Base-by-base conservation (phyloP, 2,888 invertebrate species). In the Trachelus troglodyta region DNA sequence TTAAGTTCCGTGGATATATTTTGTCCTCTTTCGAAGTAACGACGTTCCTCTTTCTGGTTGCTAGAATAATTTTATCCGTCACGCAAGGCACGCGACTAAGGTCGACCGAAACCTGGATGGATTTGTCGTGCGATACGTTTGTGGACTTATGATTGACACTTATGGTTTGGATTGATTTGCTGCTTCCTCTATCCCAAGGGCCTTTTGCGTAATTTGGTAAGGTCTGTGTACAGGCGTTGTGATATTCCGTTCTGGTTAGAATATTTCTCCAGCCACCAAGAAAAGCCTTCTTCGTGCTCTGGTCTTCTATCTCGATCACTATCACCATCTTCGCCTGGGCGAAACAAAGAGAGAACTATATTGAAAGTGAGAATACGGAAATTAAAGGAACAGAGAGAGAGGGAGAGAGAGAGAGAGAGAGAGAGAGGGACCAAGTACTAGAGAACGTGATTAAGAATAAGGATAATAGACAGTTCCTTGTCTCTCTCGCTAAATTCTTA, bases 181-280 rank as follows among this genome's bases (percentile, higher is more conserved):
- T 92, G 86, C 93, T 93, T 73, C 84, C 86, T 37, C 93, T 94
- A 78, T 94, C 75, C 75, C 75, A 78, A 90, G 92, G 92, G 68
- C 94, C 84, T 85, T 93, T 94, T 79, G 92, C 92, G 9, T 92
- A 90, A 79, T 93, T 93, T 69, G 94, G 94, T 0, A 93, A 94
- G 11, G 98, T 97, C 92, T 98, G 98, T 1, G 96, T 95, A 83
- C 94, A 95, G 6, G 97, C 97, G 92, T 98, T 96, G 88, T 96
- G 95, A 89, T 95, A 98, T 85, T 95, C 94, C 23, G 93, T 91
- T 69, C 95, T 95, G 78, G 95, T 96, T 76, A 93, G 89, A 81
- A 94, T 94, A 91, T 97, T 94, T 81, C 94, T 93, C 91, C 96
- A 98, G 40, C 98, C 98, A 73, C 97, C 97, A 83, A 95, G 92